These are phyloP conservation scores for Dasyurus viverrinus DNA, from an alignment of 2,113 vertebrate genomes.

Conservation along the genomic window DNA sequence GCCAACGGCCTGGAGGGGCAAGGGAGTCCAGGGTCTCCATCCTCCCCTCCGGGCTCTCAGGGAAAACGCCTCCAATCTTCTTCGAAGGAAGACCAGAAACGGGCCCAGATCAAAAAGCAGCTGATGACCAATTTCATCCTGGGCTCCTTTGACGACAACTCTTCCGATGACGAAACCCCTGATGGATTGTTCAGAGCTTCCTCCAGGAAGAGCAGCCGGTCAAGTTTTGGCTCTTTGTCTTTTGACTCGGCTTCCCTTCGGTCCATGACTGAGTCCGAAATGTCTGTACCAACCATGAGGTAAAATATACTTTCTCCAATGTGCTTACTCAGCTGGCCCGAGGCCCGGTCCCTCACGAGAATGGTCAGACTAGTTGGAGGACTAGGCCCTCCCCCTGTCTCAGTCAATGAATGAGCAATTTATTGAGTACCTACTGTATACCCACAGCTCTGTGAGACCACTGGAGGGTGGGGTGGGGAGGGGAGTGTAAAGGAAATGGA, in stretches of 20 bases:
- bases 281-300: slow-evolving; percentile 52
- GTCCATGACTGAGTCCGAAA: slow-evolving; percentile 9
- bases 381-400: not conserved
- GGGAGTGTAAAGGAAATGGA: not conserved
- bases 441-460: not conserved
- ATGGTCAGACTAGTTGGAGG: too few relatives aligned
- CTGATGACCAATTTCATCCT: slow-evolving; percentile 78
- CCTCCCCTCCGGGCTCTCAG: not conserved
- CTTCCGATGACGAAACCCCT: not conserved
- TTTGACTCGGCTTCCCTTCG: slow-evolving; percentile 15
- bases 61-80: not conserved
- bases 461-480: not conserved
- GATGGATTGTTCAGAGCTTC: not conserved
- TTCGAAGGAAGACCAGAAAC: slow-evolving; percentile 66
- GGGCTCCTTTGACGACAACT: slow-evolving; percentile 76
- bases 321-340: not conserved
- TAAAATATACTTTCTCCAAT: not conserved
- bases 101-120: slow-evolving; percentile 60
- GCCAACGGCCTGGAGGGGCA: not conserved
- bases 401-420: not conserved
- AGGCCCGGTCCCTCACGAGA: too few relatives aligned
- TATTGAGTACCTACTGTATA: not conserved
- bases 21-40: not conserved
- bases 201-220: slow-evolving; percentile 65
- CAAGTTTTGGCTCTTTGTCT: slow-evolving; percentile 63